Percentiles rank a stretch among this genome's conserved stretches.
Conservation (phyloP, 2,888 invertebrate species). For the Flexamia atlantica region DNA sequence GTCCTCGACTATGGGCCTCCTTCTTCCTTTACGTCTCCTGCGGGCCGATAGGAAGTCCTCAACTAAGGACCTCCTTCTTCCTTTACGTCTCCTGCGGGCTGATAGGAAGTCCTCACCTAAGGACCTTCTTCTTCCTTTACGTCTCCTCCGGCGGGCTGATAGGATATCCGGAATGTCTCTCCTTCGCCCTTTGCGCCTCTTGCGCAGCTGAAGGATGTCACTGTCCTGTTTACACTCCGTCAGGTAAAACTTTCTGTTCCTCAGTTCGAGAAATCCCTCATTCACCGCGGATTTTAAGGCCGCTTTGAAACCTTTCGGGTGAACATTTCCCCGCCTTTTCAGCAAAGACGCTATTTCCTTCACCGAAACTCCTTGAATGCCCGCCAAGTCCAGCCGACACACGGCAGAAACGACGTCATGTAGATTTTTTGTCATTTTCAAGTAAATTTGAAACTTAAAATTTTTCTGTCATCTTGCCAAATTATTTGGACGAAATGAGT, state of each 20-base stretch:
- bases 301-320: conserved; percentile 20
- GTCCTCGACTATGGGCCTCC: background rate
- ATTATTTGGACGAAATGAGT: conserved; percentile 21
- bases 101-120: background rate
- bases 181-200: background rate
- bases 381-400: background rate
- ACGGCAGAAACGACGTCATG: background rate
- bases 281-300: background rate
- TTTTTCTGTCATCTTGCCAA: conserved; percentile 18
- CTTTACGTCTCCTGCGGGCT: background rate
- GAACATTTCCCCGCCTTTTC: conserved; percentile 1
- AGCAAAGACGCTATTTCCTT: background rate
- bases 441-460: background rate
- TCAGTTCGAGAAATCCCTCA: background rate
- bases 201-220: background rate
- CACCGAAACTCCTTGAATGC: background rate
- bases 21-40: conserved; percentile 50
- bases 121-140: background rate
- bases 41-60: conserved; percentile 16
- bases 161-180: conserved; percentile 5
- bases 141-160: background rate
- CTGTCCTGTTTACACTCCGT: background rate
- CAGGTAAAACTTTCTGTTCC: background rate
- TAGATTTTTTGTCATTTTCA: background rate
- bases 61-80: background rate